A percentile compares a stretch with the other conserved stretches of the same genome.
phyloP scores from a whole-genome alignment of 2,113 vertebrate species.

The Caranx melampygus region DNA sequence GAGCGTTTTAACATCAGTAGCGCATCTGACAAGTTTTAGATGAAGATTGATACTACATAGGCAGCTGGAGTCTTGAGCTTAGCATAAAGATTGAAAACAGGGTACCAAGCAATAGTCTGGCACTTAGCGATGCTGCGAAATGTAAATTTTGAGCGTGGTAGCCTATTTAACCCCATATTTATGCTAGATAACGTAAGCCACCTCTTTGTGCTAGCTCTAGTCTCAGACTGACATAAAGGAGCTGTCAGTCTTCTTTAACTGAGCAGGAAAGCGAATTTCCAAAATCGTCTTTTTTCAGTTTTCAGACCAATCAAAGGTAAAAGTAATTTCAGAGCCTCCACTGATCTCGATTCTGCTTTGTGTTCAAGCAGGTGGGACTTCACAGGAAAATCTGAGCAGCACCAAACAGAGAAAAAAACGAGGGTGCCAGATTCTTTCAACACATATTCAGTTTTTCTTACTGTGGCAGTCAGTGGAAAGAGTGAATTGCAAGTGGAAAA shows the following conservation, averaged over 20 bases:
- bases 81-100: background rate
- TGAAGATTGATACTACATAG: background rate
- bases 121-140: too few relatives aligned
- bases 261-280: background rate
- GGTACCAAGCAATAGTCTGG: background rate
- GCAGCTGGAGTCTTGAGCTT: background rate
- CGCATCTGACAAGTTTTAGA: background rate
- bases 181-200: too few relatives aligned
- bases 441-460: background rate
- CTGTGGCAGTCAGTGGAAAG: constrained; percentile 28
- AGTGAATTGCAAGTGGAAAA: constrained; percentile 30
- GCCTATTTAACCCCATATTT: too few relatives aligned
- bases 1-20: background rate
- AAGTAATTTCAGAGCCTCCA: background rate
- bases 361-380: background rate
- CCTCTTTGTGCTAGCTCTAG: background rate
- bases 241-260: background rate
- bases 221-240: background rate
- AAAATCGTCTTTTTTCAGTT: background rate
- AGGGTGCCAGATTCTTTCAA: background rate
- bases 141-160: too few relatives aligned
- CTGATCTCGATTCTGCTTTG: background rate
- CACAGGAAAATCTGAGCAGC: background rate
- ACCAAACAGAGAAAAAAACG: background rate
- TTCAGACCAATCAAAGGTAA: background rate